A percentile compares a stretch with the other conserved stretches of the same genome.
Evolutionary conservation across 2,797 vertebrate species (phyloP).

Genomic region (Pseudomugil gertrudae): DNA sequence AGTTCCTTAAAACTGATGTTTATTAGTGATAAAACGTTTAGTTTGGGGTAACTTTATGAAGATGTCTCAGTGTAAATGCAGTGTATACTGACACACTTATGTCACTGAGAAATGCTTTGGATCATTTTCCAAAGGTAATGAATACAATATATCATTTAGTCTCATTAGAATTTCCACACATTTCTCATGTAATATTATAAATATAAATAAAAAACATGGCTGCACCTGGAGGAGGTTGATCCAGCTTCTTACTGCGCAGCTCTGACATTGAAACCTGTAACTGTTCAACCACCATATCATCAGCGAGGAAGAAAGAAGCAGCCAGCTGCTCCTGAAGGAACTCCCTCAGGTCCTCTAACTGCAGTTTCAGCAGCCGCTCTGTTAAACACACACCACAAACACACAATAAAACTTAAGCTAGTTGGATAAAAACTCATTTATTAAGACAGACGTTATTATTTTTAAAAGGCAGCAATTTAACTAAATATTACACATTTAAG

Average conservation of each 20-base stretch:
- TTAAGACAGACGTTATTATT: not conserved
- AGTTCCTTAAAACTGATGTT: not conserved
- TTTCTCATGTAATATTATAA: not conserved
- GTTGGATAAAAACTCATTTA: not conserved
- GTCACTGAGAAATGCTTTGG: not conserved
- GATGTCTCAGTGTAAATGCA: not conserved
- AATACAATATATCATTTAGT: not conserved
- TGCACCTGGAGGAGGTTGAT: conserved; percentile 85
- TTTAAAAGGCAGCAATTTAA: not conserved
- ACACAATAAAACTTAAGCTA: conserved; percentile 9
- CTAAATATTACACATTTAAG: conserved; percentile 1
- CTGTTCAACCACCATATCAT: conserved; percentile 84
- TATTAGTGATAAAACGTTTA: not conserved
- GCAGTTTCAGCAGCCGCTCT: conserved; percentile 87
- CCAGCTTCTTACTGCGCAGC: conserved; percentile 85
- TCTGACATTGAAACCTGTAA: conserved; percentile 83
- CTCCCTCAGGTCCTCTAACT: conserved; percentile 85
- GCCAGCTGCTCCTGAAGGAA: conserved; percentile 87
- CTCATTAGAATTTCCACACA: not conserved
- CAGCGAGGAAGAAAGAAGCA: conserved; percentile 80
- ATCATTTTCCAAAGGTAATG: not conserved
- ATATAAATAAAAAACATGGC: not conserved
- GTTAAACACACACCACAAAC: conserved; percentile 32
- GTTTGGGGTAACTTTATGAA: not conserved
- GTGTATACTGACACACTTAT: not conserved